Evolutionary conservation across 2,888 invertebrate species (phyloP).

Genomic region (Euplexia lucipara): DNA sequence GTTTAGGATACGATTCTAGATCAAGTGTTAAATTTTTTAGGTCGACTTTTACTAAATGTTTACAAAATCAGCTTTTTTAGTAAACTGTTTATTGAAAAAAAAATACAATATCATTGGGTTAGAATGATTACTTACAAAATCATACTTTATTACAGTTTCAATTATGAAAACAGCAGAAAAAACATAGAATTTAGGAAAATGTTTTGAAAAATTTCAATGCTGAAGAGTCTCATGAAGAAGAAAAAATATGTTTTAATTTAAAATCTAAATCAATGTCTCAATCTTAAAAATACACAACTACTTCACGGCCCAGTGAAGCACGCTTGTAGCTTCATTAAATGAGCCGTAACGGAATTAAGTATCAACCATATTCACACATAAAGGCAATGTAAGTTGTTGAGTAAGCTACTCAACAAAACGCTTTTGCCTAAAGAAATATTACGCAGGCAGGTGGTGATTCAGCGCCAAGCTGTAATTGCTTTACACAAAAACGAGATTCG

Average conservation of each 20-base stretch:
- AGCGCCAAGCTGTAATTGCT: conserved; percentile 57
- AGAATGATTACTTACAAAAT: no score
- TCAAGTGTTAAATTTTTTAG: no score
- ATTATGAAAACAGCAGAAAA: no score
- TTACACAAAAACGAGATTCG: conserved; percentile 53
- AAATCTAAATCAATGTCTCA: conserved; percentile 76
- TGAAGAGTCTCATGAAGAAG: conserved; percentile 40
- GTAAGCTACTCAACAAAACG: conserved; percentile 68
- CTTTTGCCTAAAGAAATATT: conserved; percentile 65
- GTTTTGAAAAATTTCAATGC: no score
- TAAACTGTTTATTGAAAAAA: no score
- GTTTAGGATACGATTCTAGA: no score
- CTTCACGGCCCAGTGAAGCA: conserved; percentile 76
- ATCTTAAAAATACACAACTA: conserved; percentile 74
- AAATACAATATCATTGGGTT: no score
- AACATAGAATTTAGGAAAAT: no score
- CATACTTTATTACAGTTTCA: no score
- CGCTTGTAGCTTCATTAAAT: conserved; percentile 74
- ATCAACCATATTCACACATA: conserved; percentile 56
- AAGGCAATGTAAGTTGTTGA: conserved; percentile 55
- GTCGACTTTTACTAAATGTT: no score
- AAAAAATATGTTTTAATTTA: conserved; percentile 56
- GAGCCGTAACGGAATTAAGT: conserved; percentile 75
- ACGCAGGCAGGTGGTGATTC: conserved; percentile 70
- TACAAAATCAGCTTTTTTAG: no score